Conservation (phyloP, 2,113 vertebrate genomes). For the Dicaeum eximium region DNA sequence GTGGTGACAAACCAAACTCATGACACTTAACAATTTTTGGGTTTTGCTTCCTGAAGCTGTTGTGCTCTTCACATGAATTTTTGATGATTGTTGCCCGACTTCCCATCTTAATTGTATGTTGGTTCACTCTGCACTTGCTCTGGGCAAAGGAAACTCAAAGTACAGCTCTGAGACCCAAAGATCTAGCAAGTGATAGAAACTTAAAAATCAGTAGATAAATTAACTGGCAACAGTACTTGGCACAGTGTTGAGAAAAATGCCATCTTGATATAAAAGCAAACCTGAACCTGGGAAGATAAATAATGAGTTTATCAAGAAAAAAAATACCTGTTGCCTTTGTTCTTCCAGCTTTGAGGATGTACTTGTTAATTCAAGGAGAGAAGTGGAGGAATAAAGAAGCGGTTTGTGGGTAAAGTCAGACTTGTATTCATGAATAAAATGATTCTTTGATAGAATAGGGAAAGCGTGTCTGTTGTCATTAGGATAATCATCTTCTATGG, state of each 20-base stretch:
- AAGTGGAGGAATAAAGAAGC: neutral
- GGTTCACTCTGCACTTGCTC: neutral
- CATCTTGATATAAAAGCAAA: neutral
- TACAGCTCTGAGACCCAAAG: neutral
- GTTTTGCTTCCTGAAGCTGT: neutral
- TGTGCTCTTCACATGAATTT: neutral
- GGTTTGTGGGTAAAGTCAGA: neutral
- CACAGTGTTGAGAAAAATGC: neutral
- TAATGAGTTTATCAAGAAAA: neutral
- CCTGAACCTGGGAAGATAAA: neutral
- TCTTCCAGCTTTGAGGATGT: neutral
- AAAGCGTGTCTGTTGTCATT: neutral
- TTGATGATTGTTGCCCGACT: neutral
- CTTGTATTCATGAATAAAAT: neutral
- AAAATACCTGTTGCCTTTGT: neutral
- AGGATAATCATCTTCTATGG: neutral
- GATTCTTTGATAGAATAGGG: neutral
- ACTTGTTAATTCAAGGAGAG: neutral
- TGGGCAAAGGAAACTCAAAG: neutral
- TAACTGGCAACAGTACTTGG: neutral
- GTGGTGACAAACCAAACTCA: neutral
- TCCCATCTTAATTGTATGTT: neutral
- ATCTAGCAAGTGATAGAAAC: neutral
- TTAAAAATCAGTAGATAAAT: neutral
- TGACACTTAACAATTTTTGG: neutral